A percentile compares a stretch with the other conserved stretches of the same genome.
phyloP scores from a whole-genome alignment of 2,113 vertebrate genomes.

The Philantomba maxwellii region DNA sequence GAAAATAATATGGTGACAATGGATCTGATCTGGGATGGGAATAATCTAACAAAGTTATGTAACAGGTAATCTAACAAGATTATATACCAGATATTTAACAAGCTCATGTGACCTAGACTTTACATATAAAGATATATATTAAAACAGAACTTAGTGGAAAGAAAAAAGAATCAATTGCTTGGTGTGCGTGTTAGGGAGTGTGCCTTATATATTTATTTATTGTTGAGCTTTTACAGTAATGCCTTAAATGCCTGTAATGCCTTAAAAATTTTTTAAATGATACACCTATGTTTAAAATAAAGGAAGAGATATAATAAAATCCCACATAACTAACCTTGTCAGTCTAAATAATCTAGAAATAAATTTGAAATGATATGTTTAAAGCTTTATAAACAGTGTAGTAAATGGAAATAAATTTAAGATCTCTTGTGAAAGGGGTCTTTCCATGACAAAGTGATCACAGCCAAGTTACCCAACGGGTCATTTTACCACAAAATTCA shows the following conservation, averaged over 20 bases:
- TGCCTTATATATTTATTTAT: background rate
- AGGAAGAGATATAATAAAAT: background rate
- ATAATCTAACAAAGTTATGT: background rate
- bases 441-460: background rate
- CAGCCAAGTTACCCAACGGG: background rate
- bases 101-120: background rate
- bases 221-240: background rate
- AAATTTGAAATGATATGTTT: background rate
- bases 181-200: background rate
- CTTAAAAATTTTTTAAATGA: background rate
- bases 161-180: background rate
- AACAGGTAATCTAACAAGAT: background rate
- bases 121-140: background rate
- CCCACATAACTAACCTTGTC: background rate
- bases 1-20: background rate
- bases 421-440: background rate
- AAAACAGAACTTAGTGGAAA: background rate
- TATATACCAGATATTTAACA: background rate
- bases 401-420: constrained; percentile 20
- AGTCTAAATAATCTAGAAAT: constrained; percentile 3
- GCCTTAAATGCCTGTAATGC: background rate
- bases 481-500: constrained; percentile 13
- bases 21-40: background rate
- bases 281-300: background rate
- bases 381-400: background rate